Base-by-base conservation (phyloP, 1,140 invertebrate species). In the Hermatobates lingyangjiaoensis region DNA sequence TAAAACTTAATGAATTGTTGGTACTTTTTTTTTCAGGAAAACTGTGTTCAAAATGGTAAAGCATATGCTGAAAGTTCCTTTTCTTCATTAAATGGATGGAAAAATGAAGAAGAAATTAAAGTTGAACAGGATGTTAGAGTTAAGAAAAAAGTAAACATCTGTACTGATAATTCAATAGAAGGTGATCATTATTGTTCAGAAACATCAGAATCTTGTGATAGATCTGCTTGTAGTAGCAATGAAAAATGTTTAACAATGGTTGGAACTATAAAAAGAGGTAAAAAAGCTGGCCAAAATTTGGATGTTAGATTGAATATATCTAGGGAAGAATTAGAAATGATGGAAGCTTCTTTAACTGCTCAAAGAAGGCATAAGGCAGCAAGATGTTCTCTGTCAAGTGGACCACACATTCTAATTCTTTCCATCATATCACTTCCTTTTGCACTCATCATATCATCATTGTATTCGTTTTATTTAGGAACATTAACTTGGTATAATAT, bases 401-500 rank as follows among this genome's bases (percentile, higher is more conserved):
- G 81, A 1, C 68, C 73, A 10, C 81, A 85, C 65, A 72, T 83
- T 28, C 69, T 77, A 47, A 45, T 82, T 0, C 74, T 80, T 57
- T 76, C 75, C 46, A 53, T 83, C 14, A 34, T 83, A 1, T 80
- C 75, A 59, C 68, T 76, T 56, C 81, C 81, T 18, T 67, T 80
- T 64, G 73, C 80, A 18, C 70, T 75, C 25, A 52, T 75, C 21
- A 64, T 79, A 45, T 79, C 81, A 20, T 63, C 73, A 15, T 61
- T 72, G 27, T 79, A 82, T 58, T 77, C 79, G 3, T 83, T 85
- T 63, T 83, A 83, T 58, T 74, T 81, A 54, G 80, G 81, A 27
- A 81, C 80, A 1, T 65, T 81, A 55, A 80, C 80, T 34, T 83
- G 80, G 80, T 83, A 83, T 60, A 84, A 83, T 60, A 72, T 82